Evolutionary conservation across 2,888 invertebrate species (phyloP).

Genomic region (Melinaea marsaeus): DNA sequence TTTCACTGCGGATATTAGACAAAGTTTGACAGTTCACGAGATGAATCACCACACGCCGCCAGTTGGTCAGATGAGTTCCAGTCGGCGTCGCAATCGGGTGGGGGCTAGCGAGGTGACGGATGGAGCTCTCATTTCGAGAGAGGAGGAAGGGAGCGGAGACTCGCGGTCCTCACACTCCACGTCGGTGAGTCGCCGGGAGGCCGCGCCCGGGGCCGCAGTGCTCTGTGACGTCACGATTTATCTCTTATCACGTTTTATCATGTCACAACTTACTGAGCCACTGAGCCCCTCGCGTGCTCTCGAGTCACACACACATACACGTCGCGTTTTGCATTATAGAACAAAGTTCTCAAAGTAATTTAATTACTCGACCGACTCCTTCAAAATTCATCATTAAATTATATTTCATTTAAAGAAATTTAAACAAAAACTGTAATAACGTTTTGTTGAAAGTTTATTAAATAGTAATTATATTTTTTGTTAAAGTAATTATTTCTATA

Average conservation of each 20-base stretch:
- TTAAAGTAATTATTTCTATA: too few relatives aligned
- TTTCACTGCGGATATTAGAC: conserved; percentile 94
- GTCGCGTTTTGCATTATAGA: conserved; percentile 26
- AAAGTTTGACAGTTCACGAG: conserved; percentile 93
- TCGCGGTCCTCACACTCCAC: conserved; percentile 66
- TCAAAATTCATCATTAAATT: conserved; percentile 1
- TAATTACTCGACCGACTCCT: too few relatives aligned
- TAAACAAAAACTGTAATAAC: neutral
- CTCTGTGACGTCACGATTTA: conserved; percentile 57
- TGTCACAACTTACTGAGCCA: conserved; percentile 29
- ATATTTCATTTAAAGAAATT: conserved; percentile 1
- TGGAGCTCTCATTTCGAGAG: conserved; percentile 58
- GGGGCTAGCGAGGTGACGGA: conserved; percentile 81
- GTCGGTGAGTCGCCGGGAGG: conserved; percentile 63
- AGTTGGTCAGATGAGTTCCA: conserved; percentile 80
- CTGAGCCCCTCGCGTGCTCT: conserved; percentile 51
- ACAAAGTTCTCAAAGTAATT: too few relatives aligned
- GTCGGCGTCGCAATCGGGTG: conserved; percentile 84
- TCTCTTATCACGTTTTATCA: conserved; percentile 41
- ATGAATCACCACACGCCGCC: conserved; percentile 93
- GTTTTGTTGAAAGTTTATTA: too few relatives aligned
- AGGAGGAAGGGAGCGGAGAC: conserved; percentile 73
- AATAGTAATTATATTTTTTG: too few relatives aligned
- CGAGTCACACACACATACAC: conserved; percentile 41
- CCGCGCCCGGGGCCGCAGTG: conserved; percentile 47